Conservation (phyloP, 2,888 invertebrate genomes). For the Herminia tarsipennalis region DNA sequence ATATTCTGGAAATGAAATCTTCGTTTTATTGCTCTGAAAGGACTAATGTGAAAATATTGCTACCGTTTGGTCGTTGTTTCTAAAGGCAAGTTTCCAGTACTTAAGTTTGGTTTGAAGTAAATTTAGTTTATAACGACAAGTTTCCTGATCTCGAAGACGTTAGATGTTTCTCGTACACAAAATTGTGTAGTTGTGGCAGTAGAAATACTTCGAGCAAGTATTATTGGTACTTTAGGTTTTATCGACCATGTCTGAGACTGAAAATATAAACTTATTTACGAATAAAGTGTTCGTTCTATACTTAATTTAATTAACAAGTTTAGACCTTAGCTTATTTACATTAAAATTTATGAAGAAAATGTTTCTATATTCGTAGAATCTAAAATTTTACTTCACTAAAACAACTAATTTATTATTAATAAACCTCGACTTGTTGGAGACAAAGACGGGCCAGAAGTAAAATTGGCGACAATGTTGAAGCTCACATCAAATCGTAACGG, state of each 20-base stretch:
- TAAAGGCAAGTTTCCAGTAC: neutral
- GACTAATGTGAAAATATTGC: constrained; percentile 27
- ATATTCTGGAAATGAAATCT: constrained; percentile 35
- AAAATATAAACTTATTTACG: too few species aligned
- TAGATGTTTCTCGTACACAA: neutral
- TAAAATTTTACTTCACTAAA: constrained; percentile 1
- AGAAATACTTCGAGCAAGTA: too few species aligned
- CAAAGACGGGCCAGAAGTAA: constrained; percentile 16
- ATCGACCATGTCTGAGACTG: too few species aligned
- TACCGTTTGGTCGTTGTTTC: constrained; percentile 11
- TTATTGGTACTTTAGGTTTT: too few species aligned
- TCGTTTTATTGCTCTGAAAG: constrained; percentile 22
- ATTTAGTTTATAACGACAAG: constrained; percentile 5
- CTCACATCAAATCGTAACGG: constrained; percentile 23
- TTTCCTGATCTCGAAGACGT: neutral
- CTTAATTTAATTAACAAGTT: too few species aligned
- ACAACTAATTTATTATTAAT: constrained; percentile 12
- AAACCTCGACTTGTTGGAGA: constrained; percentile 6
- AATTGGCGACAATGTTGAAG: constrained; percentile 14
- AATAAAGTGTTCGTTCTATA: too few species aligned
- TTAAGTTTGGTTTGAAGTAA: neutral
- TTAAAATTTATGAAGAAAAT: too few species aligned
- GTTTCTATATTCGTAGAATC: neutral
- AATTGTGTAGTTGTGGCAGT: too few species aligned
- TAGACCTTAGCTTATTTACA: too few species aligned